A percentile compares a stretch with the other conserved stretches of the same genome.
Conservation (phyloP, 2,888 invertebrate species). For the Pyrrhia umbra region DNA sequence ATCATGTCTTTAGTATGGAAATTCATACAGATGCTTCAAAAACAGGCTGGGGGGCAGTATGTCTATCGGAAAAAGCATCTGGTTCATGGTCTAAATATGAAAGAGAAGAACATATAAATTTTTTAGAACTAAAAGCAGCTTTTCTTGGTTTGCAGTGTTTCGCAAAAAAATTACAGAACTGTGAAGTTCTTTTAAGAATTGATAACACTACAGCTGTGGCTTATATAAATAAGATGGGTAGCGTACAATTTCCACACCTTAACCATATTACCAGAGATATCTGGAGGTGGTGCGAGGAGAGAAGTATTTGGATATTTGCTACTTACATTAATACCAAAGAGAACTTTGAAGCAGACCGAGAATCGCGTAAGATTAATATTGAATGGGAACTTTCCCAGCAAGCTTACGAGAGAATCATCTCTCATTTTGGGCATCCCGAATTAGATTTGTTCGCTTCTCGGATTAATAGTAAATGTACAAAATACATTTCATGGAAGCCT, state of each 20-base stretch:
- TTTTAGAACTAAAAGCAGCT: slow-evolving; percentile 4
- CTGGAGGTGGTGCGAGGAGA: neutral
- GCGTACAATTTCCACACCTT: slow-evolving; percentile 1
- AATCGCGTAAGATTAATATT: neutral
- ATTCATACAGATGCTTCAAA: slow-evolving; percentile 1
- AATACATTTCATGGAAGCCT: too few species aligned
- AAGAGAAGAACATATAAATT: neutral
- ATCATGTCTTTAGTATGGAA: neutral
- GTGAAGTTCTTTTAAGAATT: neutral
- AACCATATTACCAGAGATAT: neutral
- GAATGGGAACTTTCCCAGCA: neutral
- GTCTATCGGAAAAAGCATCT: neutral
- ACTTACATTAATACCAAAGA: slow-evolving; percentile 8
- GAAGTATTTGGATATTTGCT: neutral
- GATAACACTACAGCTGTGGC: slow-evolving; percentile 9
- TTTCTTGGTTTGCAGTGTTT: slow-evolving; percentile 1
- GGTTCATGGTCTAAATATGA: neutral
- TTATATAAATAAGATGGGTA: slow-evolving; percentile 3
- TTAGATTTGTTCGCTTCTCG: slow-evolving; percentile 4
- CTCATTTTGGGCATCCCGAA: neutral
- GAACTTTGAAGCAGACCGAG: neutral
- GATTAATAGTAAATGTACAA: too few species aligned
- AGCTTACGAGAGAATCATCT: neutral
- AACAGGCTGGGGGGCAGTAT: slow-evolving; percentile 11
- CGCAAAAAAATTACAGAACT: neutral